Conservation (phyloP, 2,888 invertebrate species). For the Erpobdella octoculata region DNA sequence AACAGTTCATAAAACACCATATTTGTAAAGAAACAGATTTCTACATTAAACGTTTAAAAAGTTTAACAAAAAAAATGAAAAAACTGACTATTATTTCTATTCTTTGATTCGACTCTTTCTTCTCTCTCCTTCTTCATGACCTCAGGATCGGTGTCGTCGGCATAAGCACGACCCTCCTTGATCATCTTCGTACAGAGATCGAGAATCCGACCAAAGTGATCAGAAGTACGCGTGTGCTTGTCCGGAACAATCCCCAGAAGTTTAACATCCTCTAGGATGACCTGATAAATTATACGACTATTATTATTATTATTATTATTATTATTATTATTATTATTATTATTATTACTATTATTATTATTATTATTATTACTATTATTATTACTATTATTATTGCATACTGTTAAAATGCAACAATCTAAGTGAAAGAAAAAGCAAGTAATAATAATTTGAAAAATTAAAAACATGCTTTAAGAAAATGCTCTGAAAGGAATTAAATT, state of each 20-base stretch:
- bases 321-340: constrained; percentile 20
- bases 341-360: too few relatives aligned
- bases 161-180: constrained; percentile 81
- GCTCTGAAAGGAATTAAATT: background rate
- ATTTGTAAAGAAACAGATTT: too few relatives aligned
- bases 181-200: constrained; percentile 78
- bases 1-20: too few relatives aligned
- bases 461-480: background rate
- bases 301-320: constrained; percentile 23
- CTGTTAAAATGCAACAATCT: too few relatives aligned
- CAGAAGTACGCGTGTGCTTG: constrained; percentile 84
- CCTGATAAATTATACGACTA: constrained; percentile 50
- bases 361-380: too few relatives aligned
- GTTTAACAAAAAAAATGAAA: too few relatives aligned
- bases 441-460: background rate
- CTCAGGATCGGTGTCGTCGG: constrained; percentile 89
- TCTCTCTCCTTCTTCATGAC: constrained; percentile 90
- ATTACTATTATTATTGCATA: too few relatives aligned
- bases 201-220: constrained; percentile 87
- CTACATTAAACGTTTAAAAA: too few relatives aligned
- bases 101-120: constrained; percentile 72
- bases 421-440: too few relatives aligned
- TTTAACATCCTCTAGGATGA: constrained; percentile 82
- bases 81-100: constrained; percentile 71
- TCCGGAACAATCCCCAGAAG: constrained; percentile 87